Percentiles rank a stretch among this genome's conserved stretches.
Evolutionary conservation across 1,140 invertebrate species (phyloP).

Genomic region (Araneus ventricosus): DNA sequence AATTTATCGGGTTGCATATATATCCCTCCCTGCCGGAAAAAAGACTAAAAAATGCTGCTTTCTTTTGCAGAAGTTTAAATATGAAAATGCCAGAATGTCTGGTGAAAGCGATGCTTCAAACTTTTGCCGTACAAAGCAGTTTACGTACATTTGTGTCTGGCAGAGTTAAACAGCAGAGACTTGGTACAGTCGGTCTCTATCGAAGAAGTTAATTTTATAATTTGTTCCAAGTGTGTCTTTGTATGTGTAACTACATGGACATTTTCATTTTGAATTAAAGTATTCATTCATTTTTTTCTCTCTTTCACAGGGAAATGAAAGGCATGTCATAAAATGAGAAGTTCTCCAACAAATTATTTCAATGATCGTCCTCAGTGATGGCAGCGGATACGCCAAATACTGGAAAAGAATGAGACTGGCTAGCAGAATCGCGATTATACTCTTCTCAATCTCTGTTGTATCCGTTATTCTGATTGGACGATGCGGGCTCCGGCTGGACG

Average conservation of each 20-base stretch:
- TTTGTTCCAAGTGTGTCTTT: not conserved
- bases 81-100: too few relatives aligned
- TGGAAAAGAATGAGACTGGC: conserved; percentile 77
- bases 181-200: too few relatives aligned
- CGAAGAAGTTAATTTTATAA: too few relatives aligned
- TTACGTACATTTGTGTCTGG: too few relatives aligned
- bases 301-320: not conserved
- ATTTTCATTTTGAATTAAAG: not conserved
- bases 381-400: conserved; percentile 22
- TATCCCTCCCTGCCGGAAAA: too few relatives aligned
- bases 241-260: not conserved
- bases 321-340: not conserved
- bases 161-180: too few relatives aligned
- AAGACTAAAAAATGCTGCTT: too few relatives aligned
- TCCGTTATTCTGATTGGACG: conserved; percentile 80
- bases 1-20: too few relatives aligned
- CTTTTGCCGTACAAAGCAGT: too few relatives aligned
- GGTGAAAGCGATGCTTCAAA: too few relatives aligned
- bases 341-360: not conserved
- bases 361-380: conserved; percentile 30
- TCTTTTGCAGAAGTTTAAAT: too few relatives aligned
- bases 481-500: conserved; percentile 80
- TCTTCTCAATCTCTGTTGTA: conserved; percentile 79
- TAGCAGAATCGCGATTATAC: conserved; percentile 79
- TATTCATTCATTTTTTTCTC: not conserved